Conservation (phyloP, 2,113 vertebrate species). For the Sinosuthora webbiana region DNA sequence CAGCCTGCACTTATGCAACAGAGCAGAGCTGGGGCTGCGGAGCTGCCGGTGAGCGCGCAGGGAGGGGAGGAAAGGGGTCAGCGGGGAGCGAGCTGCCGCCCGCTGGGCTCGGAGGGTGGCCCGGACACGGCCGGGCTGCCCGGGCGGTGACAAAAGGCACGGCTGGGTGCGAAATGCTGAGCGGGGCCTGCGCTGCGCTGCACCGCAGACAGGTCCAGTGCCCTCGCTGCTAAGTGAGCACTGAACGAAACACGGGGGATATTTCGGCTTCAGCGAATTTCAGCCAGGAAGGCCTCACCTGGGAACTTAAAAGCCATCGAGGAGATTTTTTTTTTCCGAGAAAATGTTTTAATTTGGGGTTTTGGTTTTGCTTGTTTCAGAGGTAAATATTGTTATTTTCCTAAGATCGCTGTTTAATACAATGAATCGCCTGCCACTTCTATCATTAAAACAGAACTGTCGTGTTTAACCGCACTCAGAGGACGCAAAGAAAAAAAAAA, state of each 20-base stretch:
- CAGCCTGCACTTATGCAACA: neutral
- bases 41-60: fast-evolving
- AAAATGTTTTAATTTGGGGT: fast-evolving
- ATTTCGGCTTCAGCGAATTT: neutral
- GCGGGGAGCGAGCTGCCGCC: fast-evolving
- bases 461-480: neutral
- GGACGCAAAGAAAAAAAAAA: neutral
- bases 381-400: neutral
- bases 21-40: neutral
- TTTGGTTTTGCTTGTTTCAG: fast-evolving
- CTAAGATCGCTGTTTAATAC: neutral
- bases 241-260: fast-evolving
- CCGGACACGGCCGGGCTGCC: fast-evolving
- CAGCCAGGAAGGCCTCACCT: neutral
- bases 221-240: neutral
- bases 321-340: neutral
- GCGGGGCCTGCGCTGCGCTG: neutral
- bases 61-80: neutral
- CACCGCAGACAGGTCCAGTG: fast-evolving
- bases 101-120: fast-evolving
- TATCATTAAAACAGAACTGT: neutral
- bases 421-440: neutral
- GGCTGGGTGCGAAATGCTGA: neutral
- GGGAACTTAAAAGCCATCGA: fast-evolving
- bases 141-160: fast-evolving